Evolutionary conservation across 2,888 invertebrate genomes (phyloP).

Genomic region (Thymelicus sylvestris): DNA sequence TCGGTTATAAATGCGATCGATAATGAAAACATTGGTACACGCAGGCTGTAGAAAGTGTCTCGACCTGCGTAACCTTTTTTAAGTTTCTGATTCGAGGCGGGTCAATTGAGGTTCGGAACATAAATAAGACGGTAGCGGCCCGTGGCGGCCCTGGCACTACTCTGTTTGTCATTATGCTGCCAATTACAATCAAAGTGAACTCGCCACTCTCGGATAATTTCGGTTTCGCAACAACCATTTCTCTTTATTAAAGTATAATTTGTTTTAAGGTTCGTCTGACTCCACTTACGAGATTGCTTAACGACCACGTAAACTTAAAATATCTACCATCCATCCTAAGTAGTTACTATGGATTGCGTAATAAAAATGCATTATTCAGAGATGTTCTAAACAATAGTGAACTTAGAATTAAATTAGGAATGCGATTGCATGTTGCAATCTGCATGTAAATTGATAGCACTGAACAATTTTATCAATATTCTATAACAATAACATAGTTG

Average conservation of each 20-base stretch:
- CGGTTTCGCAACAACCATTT: slow-evolving; percentile 37
- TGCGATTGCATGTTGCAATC: slow-evolving; percentile 34
- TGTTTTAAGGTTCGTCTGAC: slow-evolving; percentile 26
- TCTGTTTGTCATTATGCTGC: slow-evolving; percentile 79
- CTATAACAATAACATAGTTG: slow-evolving; percentile 42
- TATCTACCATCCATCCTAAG: neutral
- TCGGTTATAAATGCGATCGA: slow-evolving; percentile 82
- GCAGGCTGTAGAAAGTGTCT: slow-evolving; percentile 80
- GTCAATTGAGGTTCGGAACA: slow-evolving; percentile 72
- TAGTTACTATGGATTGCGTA: neutral
- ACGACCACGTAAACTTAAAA: slow-evolving; percentile 6
- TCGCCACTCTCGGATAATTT: slow-evolving; percentile 59
- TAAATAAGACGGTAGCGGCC: slow-evolving; percentile 80
- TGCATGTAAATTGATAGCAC: slow-evolving; percentile 40
- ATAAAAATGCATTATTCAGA: slow-evolving; percentile 13
- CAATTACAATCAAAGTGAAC: slow-evolving; percentile 71
- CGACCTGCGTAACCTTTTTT: slow-evolving; percentile 76
- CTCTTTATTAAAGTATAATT: slow-evolving; percentile 39
- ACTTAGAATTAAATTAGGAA: slow-evolving; percentile 29
- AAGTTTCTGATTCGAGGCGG: slow-evolving; percentile 72
- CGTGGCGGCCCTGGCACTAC: slow-evolving; percentile 75
- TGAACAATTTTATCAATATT: slow-evolving; percentile 37
- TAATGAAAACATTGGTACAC: slow-evolving; percentile 78
- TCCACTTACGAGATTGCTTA: slow-evolving; percentile 28
- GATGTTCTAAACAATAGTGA: slow-evolving; percentile 26